Evolutionary conservation across 2,797 vertebrate genomes (phyloP).

Genomic region (Apogon hyalosoma): DNA sequence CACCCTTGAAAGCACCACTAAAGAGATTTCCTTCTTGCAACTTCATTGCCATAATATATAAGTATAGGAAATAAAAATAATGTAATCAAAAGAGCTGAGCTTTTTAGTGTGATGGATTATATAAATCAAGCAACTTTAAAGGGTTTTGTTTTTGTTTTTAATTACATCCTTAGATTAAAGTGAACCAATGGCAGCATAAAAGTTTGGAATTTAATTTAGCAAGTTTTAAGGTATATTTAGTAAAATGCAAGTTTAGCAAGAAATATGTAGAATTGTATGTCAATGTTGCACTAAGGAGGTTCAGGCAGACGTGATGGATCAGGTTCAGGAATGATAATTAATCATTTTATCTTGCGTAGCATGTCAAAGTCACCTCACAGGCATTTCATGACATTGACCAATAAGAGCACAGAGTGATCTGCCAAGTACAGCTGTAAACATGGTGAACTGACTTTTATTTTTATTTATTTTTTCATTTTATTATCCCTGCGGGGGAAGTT

Average conservation of each 20-base stretch:
- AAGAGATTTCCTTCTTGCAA: slow-evolving; percentile 2
- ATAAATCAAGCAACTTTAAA: slow-evolving; percentile 31
- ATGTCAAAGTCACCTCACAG: too few species aligned
- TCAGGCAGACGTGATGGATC: too few species aligned
- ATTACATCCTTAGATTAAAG: slow-evolving; percentile 34
- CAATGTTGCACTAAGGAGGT: too few species aligned
- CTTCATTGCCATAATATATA: slow-evolving; percentile 9
- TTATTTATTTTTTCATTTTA: too few species aligned
- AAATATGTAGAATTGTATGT: too few species aligned
- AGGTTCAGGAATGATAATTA: too few species aligned
- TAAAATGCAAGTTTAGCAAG: slow-evolving; percentile 6
- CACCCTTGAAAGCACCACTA: slow-evolving; percentile 8
- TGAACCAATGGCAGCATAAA: slow-evolving; percentile 8
- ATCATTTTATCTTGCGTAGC: too few species aligned
- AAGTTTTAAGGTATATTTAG: slow-evolving; percentile 5
- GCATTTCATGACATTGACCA: too few species aligned
- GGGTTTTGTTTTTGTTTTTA: slow-evolving; percentile 25
- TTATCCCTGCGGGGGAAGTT: too few species aligned
- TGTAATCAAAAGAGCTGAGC: slow-evolving; percentile 24
- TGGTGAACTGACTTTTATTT: too few species aligned
- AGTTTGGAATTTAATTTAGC: slow-evolving; percentile 11
- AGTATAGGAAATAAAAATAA: neutral
- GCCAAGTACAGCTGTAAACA: too few species aligned
- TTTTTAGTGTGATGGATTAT: slow-evolving; percentile 36
- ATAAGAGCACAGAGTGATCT: too few species aligned